Conservation (phyloP, 2,797 vertebrate species). For the Ibycter americanus region DNA sequence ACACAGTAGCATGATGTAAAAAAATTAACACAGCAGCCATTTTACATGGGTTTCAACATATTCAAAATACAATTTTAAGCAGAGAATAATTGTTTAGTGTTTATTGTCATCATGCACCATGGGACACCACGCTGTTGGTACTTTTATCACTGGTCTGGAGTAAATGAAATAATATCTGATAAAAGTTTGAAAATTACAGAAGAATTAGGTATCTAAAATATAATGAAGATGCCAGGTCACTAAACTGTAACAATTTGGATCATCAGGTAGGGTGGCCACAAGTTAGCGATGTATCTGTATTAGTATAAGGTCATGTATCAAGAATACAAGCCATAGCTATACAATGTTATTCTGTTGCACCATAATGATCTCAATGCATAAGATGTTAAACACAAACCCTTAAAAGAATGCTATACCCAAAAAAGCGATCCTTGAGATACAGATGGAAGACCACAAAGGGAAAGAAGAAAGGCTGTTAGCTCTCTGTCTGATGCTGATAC, state of each 20-base stretch:
- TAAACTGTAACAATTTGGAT: neutral
- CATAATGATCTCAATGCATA: neutral
- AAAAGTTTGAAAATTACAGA: neutral
- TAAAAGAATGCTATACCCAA: neutral
- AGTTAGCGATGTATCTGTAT: neutral
- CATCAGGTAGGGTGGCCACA: neutral
- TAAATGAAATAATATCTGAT: neutral
- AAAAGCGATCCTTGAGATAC: neutral
- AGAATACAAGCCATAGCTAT: neutral
- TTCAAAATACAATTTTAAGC: neutral
- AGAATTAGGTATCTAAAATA: neutral
- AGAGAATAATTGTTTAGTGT: neutral
- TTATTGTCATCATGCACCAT: neutral
- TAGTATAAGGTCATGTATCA: neutral
- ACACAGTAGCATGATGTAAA: neutral
- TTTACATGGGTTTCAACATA: neutral
- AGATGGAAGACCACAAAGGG: neutral
- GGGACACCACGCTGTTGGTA: neutral
- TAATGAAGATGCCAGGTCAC: neutral
- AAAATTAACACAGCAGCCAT: neutral
- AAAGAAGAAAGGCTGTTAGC: neutral
- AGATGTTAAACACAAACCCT: neutral
- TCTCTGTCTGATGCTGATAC: neutral
- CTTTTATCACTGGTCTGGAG: neutral
- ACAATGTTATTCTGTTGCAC: neutral